Percentiles rank a stretch among this genome's conserved stretches.
phyloP scores from a whole-genome alignment of 2,797 vertebrate genomes.

The Sphenodon punctatus region DNA sequence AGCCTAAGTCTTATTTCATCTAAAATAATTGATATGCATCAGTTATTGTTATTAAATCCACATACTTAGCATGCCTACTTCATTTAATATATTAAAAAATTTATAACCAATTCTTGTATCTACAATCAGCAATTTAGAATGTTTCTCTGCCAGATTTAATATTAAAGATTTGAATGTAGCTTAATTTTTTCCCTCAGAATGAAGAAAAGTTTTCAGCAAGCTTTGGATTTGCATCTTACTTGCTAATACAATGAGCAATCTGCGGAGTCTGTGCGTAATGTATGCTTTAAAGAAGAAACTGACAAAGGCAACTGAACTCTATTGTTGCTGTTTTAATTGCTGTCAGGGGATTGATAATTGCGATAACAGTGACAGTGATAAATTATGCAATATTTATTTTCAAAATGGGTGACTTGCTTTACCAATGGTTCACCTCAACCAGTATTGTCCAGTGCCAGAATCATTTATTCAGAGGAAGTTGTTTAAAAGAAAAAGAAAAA shows the following conservation, averaged over 20 bases:
- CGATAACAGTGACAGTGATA: neutral
- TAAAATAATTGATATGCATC: neutral
- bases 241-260: neutral
- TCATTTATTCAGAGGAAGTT: accelerated
- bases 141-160: slow-evolving; percentile 1
- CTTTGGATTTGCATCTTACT: neutral
- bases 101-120: neutral
- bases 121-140: slow-evolving; percentile 20
- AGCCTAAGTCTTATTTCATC: neutral
- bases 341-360: neutral
- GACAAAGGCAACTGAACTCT: neutral
- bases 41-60: neutral
- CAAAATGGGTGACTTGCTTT: neutral
- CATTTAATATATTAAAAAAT: neutral
- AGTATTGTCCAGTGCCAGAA: neutral
- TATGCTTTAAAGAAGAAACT: neutral
- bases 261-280: neutral
- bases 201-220: slow-evolving; percentile 4
- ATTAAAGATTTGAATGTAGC: neutral
- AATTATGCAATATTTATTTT: slow-evolving; percentile 8
- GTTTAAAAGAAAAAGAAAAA: neutral
- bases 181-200: slow-evolving; percentile 11
- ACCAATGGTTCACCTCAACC: neutral
- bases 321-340: slow-evolving; percentile 17
- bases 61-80: neutral